Conservation (phyloP, 2,797 vertebrate species). For the Peromyscus aztecus region DNA sequence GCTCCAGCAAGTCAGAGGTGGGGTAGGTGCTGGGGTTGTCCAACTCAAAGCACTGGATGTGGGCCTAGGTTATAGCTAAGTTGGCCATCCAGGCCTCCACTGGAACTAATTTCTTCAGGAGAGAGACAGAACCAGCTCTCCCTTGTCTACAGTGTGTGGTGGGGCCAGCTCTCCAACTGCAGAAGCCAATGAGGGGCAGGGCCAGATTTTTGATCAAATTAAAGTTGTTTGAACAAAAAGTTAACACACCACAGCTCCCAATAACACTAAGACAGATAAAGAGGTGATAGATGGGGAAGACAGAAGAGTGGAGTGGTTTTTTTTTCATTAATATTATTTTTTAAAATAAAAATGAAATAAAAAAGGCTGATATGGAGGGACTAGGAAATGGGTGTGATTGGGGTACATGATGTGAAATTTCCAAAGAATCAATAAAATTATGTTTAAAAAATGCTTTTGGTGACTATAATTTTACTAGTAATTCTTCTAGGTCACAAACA, state of each 20-base stretch:
- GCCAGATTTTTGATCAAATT: no score
- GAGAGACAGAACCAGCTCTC: background rate
- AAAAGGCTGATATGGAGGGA: no score
- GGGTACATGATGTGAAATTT: no score
- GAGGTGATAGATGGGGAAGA: background rate
- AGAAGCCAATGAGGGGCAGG: no score
- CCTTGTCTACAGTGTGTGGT: background rate
- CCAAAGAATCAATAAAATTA: no score
- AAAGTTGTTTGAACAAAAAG: no score
- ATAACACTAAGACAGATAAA: background rate
- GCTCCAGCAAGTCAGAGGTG: background rate
- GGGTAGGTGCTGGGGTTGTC: background rate
- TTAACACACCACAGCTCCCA: no score
- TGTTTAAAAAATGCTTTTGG: background rate
- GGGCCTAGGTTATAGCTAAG: no score
- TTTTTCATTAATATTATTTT: no score
- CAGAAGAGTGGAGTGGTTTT: background rate
- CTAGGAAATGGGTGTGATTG: no score
- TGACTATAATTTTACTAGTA: constrained; percentile 8
- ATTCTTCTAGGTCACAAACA: background rate
- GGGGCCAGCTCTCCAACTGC: no score
- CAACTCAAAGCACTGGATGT: background rate
- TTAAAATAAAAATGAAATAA: no score
- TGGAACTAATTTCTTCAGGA: background rate
- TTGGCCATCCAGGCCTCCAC: background rate